Conservation (phyloP, 1,140 invertebrate genomes). For the Tetramorium alpestre region DNA sequence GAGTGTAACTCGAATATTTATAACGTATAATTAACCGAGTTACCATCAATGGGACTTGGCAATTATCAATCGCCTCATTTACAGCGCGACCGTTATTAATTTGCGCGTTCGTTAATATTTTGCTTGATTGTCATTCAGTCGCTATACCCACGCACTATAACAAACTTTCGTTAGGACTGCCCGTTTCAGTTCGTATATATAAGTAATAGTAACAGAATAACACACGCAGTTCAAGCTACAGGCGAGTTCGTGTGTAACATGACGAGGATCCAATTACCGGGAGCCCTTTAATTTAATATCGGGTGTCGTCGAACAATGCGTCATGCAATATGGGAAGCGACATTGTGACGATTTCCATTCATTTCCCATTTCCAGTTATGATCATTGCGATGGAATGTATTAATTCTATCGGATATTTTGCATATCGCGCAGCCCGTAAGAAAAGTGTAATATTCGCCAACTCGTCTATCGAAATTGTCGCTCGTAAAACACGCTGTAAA, state of each 20-base stretch:
- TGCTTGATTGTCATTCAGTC: slow-evolving; percentile 62
- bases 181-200: slow-evolving; percentile 37
- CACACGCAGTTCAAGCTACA: slow-evolving; percentile 53
- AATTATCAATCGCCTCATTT: slow-evolving; percentile 56
- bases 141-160: slow-evolving; percentile 24
- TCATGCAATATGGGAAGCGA: slow-evolving; percentile 49
- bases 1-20: slow-evolving; percentile 42
- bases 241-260: slow-evolving; percentile 44
- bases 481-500: slow-evolving; percentile 29
- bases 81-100: slow-evolving; percentile 33
- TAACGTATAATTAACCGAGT: slow-evolving; percentile 59
- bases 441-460: background rate
- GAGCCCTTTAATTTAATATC: slow-evolving; percentile 66
- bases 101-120: slow-evolving; percentile 67
- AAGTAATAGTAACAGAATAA: slow-evolving; percentile 69
- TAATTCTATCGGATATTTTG: slow-evolving; percentile 27
- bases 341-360: slow-evolving; percentile 60
- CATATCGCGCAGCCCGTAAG: background rate
- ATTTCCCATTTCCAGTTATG: slow-evolving; percentile 32
- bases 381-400: slow-evolving; percentile 27
- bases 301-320: slow-evolving; percentile 56
- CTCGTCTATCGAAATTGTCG: background rate
- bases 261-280: slow-evolving; percentile 71
- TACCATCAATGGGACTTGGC: slow-evolving; percentile 49
- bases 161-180: slow-evolving; percentile 62